phyloP scores from a whole-genome alignment of 2,888 invertebrate genomes.

The Drosophila pullipes region DNA sequence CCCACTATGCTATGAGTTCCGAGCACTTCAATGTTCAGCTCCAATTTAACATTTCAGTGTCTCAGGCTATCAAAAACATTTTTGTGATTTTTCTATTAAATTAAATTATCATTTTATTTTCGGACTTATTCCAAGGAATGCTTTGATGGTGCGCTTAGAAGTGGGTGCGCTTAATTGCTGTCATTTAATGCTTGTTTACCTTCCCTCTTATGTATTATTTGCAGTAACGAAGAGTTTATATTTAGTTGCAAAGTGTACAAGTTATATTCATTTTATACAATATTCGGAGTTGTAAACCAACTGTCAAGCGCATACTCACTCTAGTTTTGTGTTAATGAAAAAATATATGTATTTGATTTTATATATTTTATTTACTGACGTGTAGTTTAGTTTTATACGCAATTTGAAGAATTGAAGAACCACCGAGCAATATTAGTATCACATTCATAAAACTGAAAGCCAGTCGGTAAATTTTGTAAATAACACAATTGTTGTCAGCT shows the following conservation, averaged over 20 bases:
- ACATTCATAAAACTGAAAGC: not conserved
- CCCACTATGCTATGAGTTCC: not conserved
- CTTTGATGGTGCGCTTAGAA: not conserved
- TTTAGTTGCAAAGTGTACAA: not conserved
- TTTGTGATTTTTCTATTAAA: conserved; percentile 39
- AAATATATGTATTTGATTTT: not conserved
- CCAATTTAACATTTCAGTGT: conserved; percentile 41
- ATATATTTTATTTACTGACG: not conserved
- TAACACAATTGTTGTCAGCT: not conserved
- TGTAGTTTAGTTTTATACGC: not conserved
- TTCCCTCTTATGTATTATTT: not conserved
- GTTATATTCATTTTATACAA: not conserved
- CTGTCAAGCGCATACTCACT: not conserved
- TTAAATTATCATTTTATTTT: conserved; percentile 18
- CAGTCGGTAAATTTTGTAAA: not conserved
- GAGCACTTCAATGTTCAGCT: conserved; percentile 8
- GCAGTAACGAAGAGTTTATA: not conserved
- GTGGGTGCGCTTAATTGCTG: conserved; percentile 4
- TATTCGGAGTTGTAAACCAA: not conserved
- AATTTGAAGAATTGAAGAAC: not conserved
- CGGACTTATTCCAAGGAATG: not conserved
- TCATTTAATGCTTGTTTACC: conserved; percentile 2
- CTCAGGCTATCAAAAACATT: conserved; percentile 29
- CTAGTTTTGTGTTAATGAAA: not conserved
- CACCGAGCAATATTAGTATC: not conserved